These are phyloP conservation scores for Amphiprion clarkii DNA, from an alignment of 2,797 vertebrate genomes.

Conservation along the genomic window DNA sequence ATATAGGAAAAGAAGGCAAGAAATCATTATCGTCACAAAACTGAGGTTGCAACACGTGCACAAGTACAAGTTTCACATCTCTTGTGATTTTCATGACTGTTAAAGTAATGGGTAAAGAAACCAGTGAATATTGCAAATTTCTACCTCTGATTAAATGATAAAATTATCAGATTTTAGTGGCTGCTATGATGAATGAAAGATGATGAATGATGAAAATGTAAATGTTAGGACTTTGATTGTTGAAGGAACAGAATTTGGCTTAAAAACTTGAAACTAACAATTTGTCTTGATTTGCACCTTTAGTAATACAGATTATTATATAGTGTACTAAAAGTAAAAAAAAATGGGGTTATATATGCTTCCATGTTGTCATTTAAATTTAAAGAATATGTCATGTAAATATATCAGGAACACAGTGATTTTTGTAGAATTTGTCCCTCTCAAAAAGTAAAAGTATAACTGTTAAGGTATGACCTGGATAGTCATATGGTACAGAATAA, in stretches of 20 bases:
- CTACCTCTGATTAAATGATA: neutral
- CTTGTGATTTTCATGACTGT: slow-evolving; percentile 22
- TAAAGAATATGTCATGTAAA: neutral
- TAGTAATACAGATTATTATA: neutral
- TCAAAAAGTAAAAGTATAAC: neutral
- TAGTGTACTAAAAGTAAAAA: neutral
- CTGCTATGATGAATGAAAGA: too few species aligned
- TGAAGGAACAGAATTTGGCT: too few species aligned
- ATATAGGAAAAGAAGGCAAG: slow-evolving; percentile 52
- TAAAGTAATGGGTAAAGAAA: neutral
- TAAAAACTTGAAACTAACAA: too few species aligned
- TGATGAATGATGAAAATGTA: too few species aligned
- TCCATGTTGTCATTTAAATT: neutral
- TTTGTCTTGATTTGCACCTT: neutral
- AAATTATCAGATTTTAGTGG: too few species aligned
- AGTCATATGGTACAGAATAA: slow-evolving; percentile 38
- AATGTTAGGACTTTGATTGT: too few species aligned
- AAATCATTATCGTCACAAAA: slow-evolving; percentile 60
- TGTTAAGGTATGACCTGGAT: slow-evolving; percentile 11
- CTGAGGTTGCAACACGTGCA: slow-evolving; percentile 24
- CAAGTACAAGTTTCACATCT: slow-evolving; percentile 41
- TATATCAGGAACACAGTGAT: neutral
- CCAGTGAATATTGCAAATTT: neutral
- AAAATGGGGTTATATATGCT: neutral
- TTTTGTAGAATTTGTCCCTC: neutral